Evolutionary conservation across 2,888 invertebrate genomes (phyloP), one percentile per base, ranked within the genome.

Genomic region (Tricholauxania praeusta): DNA sequence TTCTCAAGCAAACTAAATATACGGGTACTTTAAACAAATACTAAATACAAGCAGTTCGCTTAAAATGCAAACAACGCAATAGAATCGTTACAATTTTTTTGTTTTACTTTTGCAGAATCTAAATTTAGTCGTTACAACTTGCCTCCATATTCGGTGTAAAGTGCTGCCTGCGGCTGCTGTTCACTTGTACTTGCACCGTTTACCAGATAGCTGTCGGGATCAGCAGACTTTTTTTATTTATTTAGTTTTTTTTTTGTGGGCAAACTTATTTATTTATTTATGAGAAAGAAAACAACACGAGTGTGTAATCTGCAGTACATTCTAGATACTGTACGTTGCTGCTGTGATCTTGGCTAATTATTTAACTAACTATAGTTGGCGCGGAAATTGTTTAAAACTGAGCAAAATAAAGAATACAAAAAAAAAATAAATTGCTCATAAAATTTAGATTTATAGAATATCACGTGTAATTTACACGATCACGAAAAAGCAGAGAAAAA

Each of bases 381-480:
- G 39, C 39, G 10, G 39, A 39, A 39, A 39, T 8, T 39, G 39
- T 39, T 10, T 28, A 28, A 0, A 28, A 4, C 28, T 28, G 28
- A 28, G 28, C 28, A 28, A 28, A 39, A 39, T 8, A 39, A 39
- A 39, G 5, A 39, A 22, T 3, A 22, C 1, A 2, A 39, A 39
- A 39, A 39, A 2, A 39, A 39, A 39, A 32, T 3, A 39, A 6
- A 39, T 8, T 39, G 59, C 32, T 19, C 19, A 68, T 68, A 68
- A 68, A 68, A 68, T 48, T 28, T 57, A 47, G 17, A 59, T 68
- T 59, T 57, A 59, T 19, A 68, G 68, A 68, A 48, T 59, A 28
- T 68, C 48, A 28, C 49, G 59, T 49, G 28, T 67, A 49, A 59
- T 59, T 68, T 22, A 68, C 39, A 39, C 59, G 59, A 68, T 48